These are phyloP conservation scores for Strix occidentalis DNA, from an alignment of 2,797 vertebrate species.

Conservation along the genomic window DNA sequence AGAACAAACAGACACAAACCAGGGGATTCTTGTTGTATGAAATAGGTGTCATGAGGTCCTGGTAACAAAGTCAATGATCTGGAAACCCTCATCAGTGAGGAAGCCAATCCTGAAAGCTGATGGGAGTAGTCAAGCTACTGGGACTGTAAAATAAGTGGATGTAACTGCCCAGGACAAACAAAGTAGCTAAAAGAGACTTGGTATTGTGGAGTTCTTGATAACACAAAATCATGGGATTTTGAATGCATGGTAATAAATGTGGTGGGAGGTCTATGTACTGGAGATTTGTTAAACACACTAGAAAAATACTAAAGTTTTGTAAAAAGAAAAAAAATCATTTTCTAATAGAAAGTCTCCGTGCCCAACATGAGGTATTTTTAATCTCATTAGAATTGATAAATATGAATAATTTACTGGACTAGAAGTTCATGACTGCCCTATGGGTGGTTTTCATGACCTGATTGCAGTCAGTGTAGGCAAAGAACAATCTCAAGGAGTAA, in stretches of 20 bases:
- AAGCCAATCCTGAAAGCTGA: background rate
- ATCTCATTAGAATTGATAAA: slow-evolving; percentile 11
- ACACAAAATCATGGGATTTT: background rate
- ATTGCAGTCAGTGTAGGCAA: background rate
- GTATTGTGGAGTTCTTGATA: background rate
- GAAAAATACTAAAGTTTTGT: background rate
- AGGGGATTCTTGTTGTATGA: background rate
- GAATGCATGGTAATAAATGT: background rate
- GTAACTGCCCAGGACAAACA: background rate
- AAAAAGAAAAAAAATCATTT: background rate
- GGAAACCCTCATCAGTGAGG: background rate
- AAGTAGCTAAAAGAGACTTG: background rate
- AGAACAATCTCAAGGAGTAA: background rate
- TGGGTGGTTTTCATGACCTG: background rate
- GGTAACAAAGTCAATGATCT: background rate
- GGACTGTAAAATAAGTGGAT: background rate
- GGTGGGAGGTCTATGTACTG: background rate
- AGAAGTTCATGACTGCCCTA: background rate
- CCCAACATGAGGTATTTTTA: background rate
- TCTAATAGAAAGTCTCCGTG: background rate
- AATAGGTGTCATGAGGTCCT: background rate
- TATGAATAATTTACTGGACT: slow-evolving; percentile 7
- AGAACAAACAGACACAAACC: background rate
- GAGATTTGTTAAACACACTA: background rate
- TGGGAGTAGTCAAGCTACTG: background rate